Conservation (phyloP, 2,113 vertebrate genomes). For the Thymallus thymallus region DNA sequence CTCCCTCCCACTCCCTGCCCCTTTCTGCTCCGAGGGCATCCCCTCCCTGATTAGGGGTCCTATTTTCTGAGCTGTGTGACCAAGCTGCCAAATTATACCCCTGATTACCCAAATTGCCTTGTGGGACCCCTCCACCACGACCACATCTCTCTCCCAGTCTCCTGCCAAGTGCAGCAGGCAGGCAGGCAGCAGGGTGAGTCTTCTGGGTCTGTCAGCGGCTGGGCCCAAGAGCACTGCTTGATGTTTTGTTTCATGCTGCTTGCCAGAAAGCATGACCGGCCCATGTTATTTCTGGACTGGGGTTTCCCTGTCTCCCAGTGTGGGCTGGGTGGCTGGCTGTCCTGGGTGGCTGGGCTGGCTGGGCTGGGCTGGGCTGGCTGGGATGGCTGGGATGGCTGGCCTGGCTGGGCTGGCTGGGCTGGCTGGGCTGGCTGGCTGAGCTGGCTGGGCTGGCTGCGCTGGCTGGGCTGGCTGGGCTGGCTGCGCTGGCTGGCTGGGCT, state of each 20-base stretch:
- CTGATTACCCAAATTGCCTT: slow-evolving; percentile 79
- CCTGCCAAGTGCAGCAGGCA: not conserved
- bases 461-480: too few species aligned
- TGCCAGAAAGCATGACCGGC: slow-evolving; percentile 69
- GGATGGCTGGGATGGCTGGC: slow-evolving; percentile 72
- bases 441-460: too few species aligned
- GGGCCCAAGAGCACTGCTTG: slow-evolving; percentile 67
- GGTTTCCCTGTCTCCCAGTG: slow-evolving; percentile 67
- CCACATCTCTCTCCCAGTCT: slow-evolving; percentile 49
- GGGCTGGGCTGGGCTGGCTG: slow-evolving; percentile 75
- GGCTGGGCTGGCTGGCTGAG: too few species aligned
- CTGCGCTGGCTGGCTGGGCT: too few species aligned
- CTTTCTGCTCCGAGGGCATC: slow-evolving; percentile 80
- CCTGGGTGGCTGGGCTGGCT: slow-evolving; percentile 69
- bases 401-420: slow-evolving; percentile 64
- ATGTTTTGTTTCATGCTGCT: slow-evolving; percentile 80
- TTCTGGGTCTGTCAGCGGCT: slow-evolving; percentile 67
- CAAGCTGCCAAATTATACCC: slow-evolving; percentile 82
- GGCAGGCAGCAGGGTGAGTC: slow-evolving; percentile 69
- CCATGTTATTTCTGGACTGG: slow-evolving; percentile 56
- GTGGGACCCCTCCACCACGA: slow-evolving; percentile 53
- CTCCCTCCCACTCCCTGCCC: slow-evolving; percentile 74
- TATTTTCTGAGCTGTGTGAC: slow-evolving; percentile 84
- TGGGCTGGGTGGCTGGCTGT: slow-evolving; percentile 62
- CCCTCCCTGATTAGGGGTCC: slow-evolving; percentile 77